Evolutionary conservation across 2,113 vertebrate genomes (phyloP), one percentile per base, ranked within the genome.

Genomic region (Balaeniceps rex): DNA sequence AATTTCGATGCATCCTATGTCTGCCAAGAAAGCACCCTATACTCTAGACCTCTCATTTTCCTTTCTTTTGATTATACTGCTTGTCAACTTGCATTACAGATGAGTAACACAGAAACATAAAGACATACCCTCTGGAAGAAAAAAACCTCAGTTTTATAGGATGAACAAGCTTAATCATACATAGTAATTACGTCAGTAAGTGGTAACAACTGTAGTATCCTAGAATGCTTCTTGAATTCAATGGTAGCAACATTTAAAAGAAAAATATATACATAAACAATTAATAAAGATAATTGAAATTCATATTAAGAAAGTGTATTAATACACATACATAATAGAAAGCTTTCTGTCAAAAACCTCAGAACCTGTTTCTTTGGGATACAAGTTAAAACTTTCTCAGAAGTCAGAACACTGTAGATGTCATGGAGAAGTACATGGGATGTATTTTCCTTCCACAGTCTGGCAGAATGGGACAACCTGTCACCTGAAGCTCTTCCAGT

Each of bases 61-160:
- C 28, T 81, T 65, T 64, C 68, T 83, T 69, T 46, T 11, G 6
- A 24, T 89, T 76, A 79, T 23, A 31, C 19, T 36, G 46, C 70
- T 91, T 97, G 92, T 63, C 94, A 94, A 22, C 91, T 94, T 88
- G 79, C 83, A 85, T 81, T 81, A 84, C 69, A 74, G 90, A 90
- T 88, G 55, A 89, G 92, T 95, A 86, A 75, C 83, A 74, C 61
- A 77, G 77, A 91, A 83, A 84, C 44, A 90, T 49, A 63, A 82
- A 84, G 85, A 92, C 68, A 60, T 47, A 79, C 38, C 94, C 82
- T 95, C 38, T 6, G 17, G 95, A 83, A 63, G 63, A 82, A 97
- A 96, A 91, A 90, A 90, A 74, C n/a, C 4, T 51, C 44, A 57
- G n/a, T 68, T 92, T 95, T 60, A 76, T 29, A 60, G 81, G 36